These are phyloP conservation scores for Venturia canescens DNA, from an alignment of 1,140 invertebrate genomes.

Conservation along the genomic window DNA sequence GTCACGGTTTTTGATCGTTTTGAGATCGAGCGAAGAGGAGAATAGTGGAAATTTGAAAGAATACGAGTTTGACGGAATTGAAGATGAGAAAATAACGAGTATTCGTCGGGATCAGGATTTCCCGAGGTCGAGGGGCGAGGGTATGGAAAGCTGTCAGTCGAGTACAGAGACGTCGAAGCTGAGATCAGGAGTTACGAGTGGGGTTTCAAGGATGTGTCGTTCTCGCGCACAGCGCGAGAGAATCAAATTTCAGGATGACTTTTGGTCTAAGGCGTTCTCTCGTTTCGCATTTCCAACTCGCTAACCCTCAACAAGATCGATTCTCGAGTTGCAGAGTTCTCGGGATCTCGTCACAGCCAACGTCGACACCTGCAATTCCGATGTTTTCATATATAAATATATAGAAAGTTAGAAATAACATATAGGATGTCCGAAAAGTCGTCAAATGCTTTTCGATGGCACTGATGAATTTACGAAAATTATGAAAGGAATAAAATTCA, in stretches of 20 bases:
- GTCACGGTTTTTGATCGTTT: too few species aligned
- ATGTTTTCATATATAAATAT: background rate
- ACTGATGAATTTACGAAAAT: too few species aligned
- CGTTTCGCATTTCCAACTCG: background rate
- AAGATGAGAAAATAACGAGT: slow-evolving; percentile 8
- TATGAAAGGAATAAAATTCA: too few species aligned
- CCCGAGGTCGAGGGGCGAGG: background rate
- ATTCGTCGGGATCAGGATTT: background rate
- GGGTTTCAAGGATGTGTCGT: background rate
- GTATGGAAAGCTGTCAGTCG: slow-evolving; percentile 11
- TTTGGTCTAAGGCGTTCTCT: slow-evolving; percentile 11
- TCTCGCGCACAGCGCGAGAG: background rate
- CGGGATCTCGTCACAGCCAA: background rate
- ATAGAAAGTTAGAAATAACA: background rate
- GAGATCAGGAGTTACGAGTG: slow-evolving; percentile 4
- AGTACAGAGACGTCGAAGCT: background rate
- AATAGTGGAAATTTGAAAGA: background rate
- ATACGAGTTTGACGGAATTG: slow-evolving; percentile 6
- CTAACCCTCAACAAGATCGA: background rate
- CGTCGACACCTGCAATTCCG: background rate
- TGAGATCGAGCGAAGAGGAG: too few species aligned
- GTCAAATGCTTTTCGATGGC: too few species aligned
- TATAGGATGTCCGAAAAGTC: too few species aligned
- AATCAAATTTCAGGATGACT: slow-evolving; percentile 20
- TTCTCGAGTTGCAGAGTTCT: background rate